Base-by-base conservation (phyloP, 2,888 invertebrate species). In the Cerceris ruficornis region DNA sequence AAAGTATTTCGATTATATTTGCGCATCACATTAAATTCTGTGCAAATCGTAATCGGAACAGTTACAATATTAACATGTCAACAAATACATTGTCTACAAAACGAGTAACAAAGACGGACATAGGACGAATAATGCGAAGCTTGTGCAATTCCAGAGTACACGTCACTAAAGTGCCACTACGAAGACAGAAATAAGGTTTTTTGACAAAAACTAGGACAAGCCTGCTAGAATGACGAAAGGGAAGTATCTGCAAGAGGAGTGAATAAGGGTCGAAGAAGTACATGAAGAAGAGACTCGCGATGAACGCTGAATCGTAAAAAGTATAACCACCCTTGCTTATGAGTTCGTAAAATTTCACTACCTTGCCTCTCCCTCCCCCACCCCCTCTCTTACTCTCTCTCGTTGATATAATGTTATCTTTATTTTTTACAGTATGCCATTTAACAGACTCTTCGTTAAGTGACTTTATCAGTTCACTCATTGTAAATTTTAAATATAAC, bases 171-270 rank as follows among this genome's bases (percentile, higher is more conserved):
- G 64, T 52, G 17, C 52, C 9, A 7, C 64, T 39, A 39, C 14
- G 49, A 13, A 52, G 13, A 17, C 39, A n/a, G 52, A 39, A 41
- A 39, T 41, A n/a, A 50, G 60, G 58, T 64, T 70, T 54, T 64
- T 64, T 54, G 62, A 57, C 43, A 49, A 46, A 59, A 71, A 64
- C 65, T 71, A 41, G 71, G 71, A 57, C 65, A 71, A 71, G 71
- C 17, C 50, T 71, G 59, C 43, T 52, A 41, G 42, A 28, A 59
- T 71, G 65, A 65, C 59, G 59, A 50, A 42, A 43, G 58, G 8
- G 64, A 49, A 71, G 59, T 59, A 46, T 52, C 64, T 55, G 4
- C 41, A 43, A 54, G 66, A 65, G 59, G 65, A 42, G 58, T 46
- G 55, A 62, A 55, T 17, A 49, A 54, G 64, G 39, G 11, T 55